phyloP scores from a whole-genome alignment of 2,888 invertebrate species.

The Spatulosminthurus flaviceps region DNA sequence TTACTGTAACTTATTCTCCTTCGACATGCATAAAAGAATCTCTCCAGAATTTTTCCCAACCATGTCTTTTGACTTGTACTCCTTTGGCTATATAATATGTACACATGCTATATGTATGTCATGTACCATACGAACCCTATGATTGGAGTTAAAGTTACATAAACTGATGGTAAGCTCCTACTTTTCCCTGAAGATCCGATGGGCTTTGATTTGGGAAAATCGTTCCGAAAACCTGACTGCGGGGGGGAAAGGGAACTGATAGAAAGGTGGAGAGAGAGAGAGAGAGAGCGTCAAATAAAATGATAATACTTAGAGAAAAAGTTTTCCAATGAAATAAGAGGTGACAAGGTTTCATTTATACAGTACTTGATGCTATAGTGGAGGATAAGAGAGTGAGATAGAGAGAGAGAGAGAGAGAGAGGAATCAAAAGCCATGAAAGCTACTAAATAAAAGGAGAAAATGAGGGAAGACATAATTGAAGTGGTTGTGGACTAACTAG shows the following conservation, averaged over 20 bases:
- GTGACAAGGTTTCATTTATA: conserved; percentile 18
- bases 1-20: not conserved
- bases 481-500: conserved; percentile 6
- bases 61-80: too few species aligned
- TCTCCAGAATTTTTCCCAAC: too few species aligned
- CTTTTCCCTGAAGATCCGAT: not conserved
- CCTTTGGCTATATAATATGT: not conserved
- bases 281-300: not conserved
- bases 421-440: conserved; percentile 8
- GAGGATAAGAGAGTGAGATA: not conserved
- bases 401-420: not conserved
- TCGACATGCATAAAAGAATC: not conserved
- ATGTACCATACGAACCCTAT: not conserved
- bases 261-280: not conserved
- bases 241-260: not conserved
- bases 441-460: conserved; percentile 20
- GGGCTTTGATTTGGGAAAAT: conserved; percentile 18
- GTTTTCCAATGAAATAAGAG: not conserved
- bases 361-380: too few species aligned
- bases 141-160: conserved; percentile 7
- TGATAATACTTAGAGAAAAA: not conserved
- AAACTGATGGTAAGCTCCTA: conserved; percentile 4
- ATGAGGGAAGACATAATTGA: not conserved
- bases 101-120: not conserved
- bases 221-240: not conserved